A percentile compares a stretch with the other conserved stretches of the same genome.
These are phyloP conservation scores for Glareola pratincola DNA, from an alignment of 2,113 vertebrate species.

Conservation along the genomic window DNA sequence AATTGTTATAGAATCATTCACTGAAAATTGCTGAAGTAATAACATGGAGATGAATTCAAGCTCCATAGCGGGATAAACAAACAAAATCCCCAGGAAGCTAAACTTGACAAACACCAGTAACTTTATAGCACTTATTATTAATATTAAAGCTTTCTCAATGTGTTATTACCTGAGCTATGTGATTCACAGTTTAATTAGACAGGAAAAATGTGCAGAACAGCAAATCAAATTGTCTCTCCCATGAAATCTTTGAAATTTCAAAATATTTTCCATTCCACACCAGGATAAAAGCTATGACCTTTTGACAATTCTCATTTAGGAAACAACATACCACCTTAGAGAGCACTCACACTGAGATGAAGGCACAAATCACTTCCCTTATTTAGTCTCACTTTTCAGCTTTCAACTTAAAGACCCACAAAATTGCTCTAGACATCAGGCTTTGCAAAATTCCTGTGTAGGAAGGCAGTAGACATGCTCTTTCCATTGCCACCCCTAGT, in stretches of 20 bases:
- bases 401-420: neutral
- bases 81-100: constrained; percentile 34
- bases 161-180: constrained; percentile 10
- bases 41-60: constrained; percentile 21
- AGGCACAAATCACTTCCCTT: neutral
- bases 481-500: neutral
- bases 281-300: neutral
- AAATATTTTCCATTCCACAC: neutral
- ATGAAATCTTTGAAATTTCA: neutral
- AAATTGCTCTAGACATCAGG: neutral
- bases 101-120: constrained; percentile 22
- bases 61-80: neutral
- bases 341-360: constrained; percentile 4
- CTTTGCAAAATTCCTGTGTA: neutral
- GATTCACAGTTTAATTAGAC: constrained; percentile 33
- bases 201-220: neutral
- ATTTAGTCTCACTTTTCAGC: neutral
- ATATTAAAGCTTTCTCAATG: constrained; percentile 21
- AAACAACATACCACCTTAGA: neutral
- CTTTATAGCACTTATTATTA: constrained; percentile 1
- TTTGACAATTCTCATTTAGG: neutral
- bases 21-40: constrained; percentile 39
- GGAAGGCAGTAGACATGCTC: neutral
- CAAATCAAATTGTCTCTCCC: neutral
- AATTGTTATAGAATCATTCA: neutral